Conservation (phyloP, 2,113 vertebrate genomes). For the Odobenus rosmarus region DNA sequence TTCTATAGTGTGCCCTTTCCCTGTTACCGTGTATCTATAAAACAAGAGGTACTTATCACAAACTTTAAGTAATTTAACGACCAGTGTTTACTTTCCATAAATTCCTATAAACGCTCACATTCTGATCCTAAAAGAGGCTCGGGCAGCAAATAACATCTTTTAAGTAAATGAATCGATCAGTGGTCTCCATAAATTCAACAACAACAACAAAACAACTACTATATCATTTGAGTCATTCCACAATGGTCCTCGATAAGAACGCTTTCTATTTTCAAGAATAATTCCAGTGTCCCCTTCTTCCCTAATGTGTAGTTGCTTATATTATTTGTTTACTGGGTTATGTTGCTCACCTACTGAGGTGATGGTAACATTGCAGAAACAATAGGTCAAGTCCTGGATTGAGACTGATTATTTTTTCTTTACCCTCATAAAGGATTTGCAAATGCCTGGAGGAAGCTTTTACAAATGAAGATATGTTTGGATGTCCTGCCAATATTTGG, state of each 20-base stretch:
- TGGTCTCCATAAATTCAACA: neutral
- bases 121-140: neutral
- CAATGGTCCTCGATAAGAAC: neutral
- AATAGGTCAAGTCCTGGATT: neutral
- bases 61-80: neutral
- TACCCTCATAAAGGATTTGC: neutral
- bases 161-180: neutral
- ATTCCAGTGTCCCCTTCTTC: neutral
- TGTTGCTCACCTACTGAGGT: neutral
- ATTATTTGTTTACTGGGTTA: neutral
- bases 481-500: neutral
- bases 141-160: neutral
- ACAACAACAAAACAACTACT: neutral
- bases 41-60: neutral
- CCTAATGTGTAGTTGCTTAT: neutral
- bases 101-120: neutral
- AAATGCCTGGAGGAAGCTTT: neutral
- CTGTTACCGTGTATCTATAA: neutral
- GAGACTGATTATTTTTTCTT: neutral
- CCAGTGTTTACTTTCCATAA: neutral
- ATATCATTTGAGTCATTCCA: neutral
- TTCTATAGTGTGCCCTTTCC: neutral
- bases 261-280: neutral
- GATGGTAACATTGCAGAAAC: neutral
- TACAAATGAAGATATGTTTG: neutral